Evolutionary conservation across 92 coral and sea anemone species (phyloP).

Genomic region (Montipora capitata): DNA sequence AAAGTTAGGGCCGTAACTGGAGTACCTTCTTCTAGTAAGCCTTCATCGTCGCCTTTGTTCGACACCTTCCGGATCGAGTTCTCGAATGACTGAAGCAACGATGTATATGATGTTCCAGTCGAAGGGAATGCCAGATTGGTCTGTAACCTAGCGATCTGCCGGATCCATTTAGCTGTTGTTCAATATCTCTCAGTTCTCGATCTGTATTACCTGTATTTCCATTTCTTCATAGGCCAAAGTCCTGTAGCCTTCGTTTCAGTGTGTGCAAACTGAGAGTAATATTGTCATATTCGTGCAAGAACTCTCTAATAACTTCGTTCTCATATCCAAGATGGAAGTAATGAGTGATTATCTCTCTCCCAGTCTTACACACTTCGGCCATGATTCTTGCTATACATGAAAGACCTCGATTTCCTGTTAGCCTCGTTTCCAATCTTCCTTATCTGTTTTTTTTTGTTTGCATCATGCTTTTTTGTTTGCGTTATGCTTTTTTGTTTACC

Average conservation of each 20-base stretch:
- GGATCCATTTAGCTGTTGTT: conserved; percentile 40
- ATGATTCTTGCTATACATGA: no score
- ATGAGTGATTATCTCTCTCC: conserved; percentile 1
- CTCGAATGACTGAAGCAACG: conserved; percentile 53
- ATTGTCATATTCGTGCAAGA: conserved; percentile 47
- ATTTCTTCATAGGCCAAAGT: conserved; percentile 53
- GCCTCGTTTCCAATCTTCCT: no score
- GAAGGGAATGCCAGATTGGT: conserved; percentile 73
- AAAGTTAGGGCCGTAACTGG: conserved; percentile 74
- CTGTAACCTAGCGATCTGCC: conserved; percentile 70
- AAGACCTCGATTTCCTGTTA: no score
- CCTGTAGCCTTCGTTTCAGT: conserved; percentile 67
- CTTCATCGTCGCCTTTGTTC: conserved; percentile 58
- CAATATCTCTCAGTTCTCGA: conserved; percentile 26
- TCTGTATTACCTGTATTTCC: conserved; percentile 26
- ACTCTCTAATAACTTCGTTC: conserved; percentile 58
- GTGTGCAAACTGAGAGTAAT: conserved; percentile 59
- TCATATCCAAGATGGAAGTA: conserved; percentile 63
- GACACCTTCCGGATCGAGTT: conserved; percentile 71
- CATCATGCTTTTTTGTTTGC: no score
- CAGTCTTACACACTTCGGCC: no score
- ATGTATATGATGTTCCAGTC: conserved; percentile 45
- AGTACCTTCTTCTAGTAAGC: conserved; percentile 37
- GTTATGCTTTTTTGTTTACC: no score
- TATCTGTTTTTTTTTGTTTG: no score